Evolutionary conservation across 2,113 vertebrate genomes (phyloP), one percentile per base, ranked within the genome.

Genomic region (Anolis carolinensis): DNA sequence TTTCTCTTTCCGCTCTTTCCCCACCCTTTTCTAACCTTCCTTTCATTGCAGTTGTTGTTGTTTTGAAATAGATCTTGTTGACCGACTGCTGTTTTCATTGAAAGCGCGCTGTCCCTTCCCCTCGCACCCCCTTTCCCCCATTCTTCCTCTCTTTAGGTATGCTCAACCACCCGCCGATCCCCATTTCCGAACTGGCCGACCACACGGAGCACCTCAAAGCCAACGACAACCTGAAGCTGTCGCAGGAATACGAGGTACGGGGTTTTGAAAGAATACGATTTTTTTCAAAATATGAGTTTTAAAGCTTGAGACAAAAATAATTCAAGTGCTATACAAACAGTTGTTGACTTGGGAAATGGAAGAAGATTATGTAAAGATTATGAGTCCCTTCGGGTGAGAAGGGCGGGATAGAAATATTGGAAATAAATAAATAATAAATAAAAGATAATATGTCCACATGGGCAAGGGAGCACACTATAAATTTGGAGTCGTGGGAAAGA

Each of bases 211-310:
- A 98, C 79, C 97, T 99, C 83, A 99, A 99, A 92, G 98, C 98
- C 94, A 99, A 99, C 23, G 98, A 99, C 97, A 99, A 99, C 96
- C 97, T 99, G 87, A 99, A 99, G 94, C 97, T 99, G 84, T 99
- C 98, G 72, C 98, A 99, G 95, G 98, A 99, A 92, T 99, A 99
- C 4, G 98, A 99, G 98, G 98, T 99, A 95, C 94, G 97, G 92
- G 79, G 2, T 44, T 44, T 44, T 44, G 2, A 44, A 44, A 44
- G 39, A 44, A 44, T 44, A 44, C 39, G 5, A 44, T 2, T 44
- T 44, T 44, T 44, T 44, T 44, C 39, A 44, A 44, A 44, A 44
- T 44, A 44, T 44, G 39, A 44, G n/a, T n/a, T n/a, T n/a, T n/a
- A n/a, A n/a, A n/a, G n/a, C n/a, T n/a, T n/a, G n/a, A n/a, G n/a